Percentiles rank a stretch among this genome's conserved stretches.
Conservation (phyloP, 2,113 vertebrate genomes). For the Asarcornis scutulata region DNA sequence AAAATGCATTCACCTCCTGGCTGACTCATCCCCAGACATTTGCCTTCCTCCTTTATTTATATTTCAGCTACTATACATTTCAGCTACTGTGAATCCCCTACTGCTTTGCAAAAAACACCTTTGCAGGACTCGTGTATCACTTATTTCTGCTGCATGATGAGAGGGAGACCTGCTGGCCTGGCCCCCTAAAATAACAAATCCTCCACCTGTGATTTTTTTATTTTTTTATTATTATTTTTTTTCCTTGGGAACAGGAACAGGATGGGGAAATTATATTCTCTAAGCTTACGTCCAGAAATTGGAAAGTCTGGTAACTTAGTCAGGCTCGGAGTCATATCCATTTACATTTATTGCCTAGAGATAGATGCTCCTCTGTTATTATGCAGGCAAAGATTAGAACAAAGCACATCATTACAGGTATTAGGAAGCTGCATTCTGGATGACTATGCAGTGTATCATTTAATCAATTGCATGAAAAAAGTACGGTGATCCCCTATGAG, state of each 20-base stretch:
- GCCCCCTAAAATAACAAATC: not conserved
- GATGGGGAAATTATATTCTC: not conserved
- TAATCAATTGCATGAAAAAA: not conserved
- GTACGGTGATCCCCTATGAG: not conserved
- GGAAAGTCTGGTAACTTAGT: not conserved
- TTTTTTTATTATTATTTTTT: not conserved
- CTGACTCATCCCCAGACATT: constrained; percentile 65
- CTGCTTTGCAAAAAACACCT: not conserved
- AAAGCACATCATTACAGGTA: not conserved
- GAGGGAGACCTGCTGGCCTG: not conserved
- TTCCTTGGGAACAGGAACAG: not conserved
- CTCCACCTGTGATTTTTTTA: not conserved
- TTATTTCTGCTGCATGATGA: not conserved
- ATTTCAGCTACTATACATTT: constrained; percentile 49
- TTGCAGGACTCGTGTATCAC: fast-evolving
- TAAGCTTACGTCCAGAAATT: not conserved
- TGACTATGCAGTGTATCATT: not conserved
- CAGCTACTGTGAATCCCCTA: constrained; percentile 26
- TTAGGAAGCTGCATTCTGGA: not conserved
- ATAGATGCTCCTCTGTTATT: not conserved
- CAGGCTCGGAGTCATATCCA: not conserved
- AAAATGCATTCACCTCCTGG: constrained; percentile 50
- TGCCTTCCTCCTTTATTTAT: constrained; percentile 51
- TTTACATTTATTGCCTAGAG: constrained; percentile 3
- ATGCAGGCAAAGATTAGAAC: not conserved